phyloP scores from a whole-genome alignment of 2,797 vertebrate species.

The Schizopygopsis malacanthus region DNA sequence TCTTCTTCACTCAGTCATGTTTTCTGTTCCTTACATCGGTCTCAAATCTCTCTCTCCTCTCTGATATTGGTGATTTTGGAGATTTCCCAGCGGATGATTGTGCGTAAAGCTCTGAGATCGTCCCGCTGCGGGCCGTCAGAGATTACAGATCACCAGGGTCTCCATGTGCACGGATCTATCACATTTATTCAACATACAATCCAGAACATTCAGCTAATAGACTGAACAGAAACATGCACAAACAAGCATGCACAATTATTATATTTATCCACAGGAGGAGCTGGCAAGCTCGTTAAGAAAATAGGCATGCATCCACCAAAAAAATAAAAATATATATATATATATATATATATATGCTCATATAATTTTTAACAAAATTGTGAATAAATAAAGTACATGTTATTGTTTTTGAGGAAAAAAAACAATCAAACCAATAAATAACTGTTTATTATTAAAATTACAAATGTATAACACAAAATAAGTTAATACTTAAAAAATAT shows the following conservation, averaged over 20 bases:
- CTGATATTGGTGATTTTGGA: background rate
- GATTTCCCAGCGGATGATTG: constrained; percentile 16
- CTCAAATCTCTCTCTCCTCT: background rate
- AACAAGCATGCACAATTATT: background rate
- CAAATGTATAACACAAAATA: no score
- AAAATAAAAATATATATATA: no score
- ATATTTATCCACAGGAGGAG: background rate
- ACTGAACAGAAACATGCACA: background rate
- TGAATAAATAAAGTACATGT: no score
- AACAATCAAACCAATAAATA: no score
- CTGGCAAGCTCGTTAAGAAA: background rate
- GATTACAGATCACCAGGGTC: constrained; percentile 2
- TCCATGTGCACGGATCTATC: background rate
- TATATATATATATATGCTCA: no score
- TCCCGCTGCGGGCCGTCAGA: background rate
- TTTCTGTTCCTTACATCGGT: background rate
- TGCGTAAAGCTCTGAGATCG: background rate
- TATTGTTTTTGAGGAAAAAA: no score
- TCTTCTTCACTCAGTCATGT: background rate
- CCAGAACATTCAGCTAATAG: background rate
- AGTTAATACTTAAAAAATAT: no score
- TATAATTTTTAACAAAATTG: no score
- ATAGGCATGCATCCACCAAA: background rate
- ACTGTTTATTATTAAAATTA: no score
- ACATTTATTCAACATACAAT: background rate